A percentile compares a stretch with the other conserved stretches of the same genome.
Conservation (phyloP, 2,797 vertebrate genomes). For the Cottoperca gobio region DNA sequence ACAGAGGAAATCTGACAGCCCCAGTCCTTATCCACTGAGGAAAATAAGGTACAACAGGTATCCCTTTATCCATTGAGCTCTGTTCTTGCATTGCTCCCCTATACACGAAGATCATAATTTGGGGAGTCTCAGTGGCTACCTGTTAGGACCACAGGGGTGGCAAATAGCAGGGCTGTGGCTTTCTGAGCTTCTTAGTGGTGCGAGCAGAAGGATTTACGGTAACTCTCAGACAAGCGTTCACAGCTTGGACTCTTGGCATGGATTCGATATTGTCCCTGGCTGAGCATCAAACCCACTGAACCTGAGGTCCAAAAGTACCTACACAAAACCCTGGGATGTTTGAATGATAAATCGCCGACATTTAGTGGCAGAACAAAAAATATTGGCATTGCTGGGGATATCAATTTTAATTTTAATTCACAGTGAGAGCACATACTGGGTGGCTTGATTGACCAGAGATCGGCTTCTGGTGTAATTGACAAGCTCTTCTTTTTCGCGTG, state of each 20-base stretch:
- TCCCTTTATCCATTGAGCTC: conserved; percentile 80
- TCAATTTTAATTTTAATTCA: conserved; percentile 87
- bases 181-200: conserved; percentile 86
- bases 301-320: conserved; percentile 86
- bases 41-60: conserved; percentile 78
- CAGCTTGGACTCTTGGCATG: conserved; percentile 87
- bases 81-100: conserved; percentile 78
- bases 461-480: conserved; percentile 76
- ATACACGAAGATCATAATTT: conserved; percentile 79
- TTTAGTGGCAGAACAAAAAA: conserved; percentile 86
- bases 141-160: conserved; percentile 84
- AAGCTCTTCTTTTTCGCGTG: conserved; percentile 61
- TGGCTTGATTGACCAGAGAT: conserved; percentile 81
- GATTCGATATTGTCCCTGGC: conserved; percentile 87
- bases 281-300: conserved; percentile 87
- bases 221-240: conserved; percentile 90
- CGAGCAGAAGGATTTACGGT: conserved; percentile 88
- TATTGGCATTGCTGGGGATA: conserved; percentile 84
- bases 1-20: conserved; percentile 71
- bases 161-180: conserved; percentile 83
- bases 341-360: conserved; percentile 87
- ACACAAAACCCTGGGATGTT: conserved; percentile 87
- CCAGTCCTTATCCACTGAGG: conserved; percentile 66
- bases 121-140: conserved; percentile 81
- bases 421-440: conserved; percentile 79